Conservation (phyloP, 1,140 invertebrate species). For the Trichomalopsis sarcophagae region DNA sequence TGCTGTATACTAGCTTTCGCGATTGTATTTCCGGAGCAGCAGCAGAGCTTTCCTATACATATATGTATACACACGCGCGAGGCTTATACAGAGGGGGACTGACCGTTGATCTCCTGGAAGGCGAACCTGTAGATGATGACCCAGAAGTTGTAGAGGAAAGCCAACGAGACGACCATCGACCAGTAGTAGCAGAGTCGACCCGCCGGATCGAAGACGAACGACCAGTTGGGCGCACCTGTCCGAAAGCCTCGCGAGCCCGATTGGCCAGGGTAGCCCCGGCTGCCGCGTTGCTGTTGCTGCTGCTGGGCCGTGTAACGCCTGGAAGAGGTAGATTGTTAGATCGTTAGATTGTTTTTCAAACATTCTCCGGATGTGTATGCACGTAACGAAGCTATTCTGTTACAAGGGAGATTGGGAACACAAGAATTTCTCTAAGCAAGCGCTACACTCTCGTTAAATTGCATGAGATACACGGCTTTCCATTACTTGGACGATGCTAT, state of each 20-base stretch:
- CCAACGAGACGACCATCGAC: constrained; percentile 97
- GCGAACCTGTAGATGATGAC: constrained; percentile 98
- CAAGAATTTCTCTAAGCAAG: no score
- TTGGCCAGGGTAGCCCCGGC: constrained; percentile 70
- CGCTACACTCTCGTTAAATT: no score
- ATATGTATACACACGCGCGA: no score
- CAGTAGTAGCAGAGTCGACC: constrained; percentile 95
- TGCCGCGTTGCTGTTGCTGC: constrained; percentile 73
- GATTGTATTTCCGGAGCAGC: neutral
- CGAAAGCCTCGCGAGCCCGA: constrained; percentile 70
- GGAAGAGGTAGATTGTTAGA: constrained; percentile 5
- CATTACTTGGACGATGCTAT: no score
- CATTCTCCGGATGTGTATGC: no score
- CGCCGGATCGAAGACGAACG: constrained; percentile 94
- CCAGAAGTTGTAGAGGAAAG: constrained; percentile 99
- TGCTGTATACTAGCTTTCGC: neutral
- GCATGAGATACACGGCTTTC: no score
- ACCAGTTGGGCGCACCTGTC: constrained; percentile 84
- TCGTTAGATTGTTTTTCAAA: no score
- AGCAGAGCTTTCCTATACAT: no score
- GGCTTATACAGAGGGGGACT: constrained; percentile 65
- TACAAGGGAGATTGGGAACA: no score
- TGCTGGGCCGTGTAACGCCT: constrained; percentile 72
- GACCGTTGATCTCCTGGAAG: constrained; percentile 93
- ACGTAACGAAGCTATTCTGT: no score